A percentile compares a stretch with the other conserved stretches of the same genome.
Evolutionary conservation across 2,797 vertebrate genomes (phyloP).

Genomic region (Pangasius larnaudii): DNA sequence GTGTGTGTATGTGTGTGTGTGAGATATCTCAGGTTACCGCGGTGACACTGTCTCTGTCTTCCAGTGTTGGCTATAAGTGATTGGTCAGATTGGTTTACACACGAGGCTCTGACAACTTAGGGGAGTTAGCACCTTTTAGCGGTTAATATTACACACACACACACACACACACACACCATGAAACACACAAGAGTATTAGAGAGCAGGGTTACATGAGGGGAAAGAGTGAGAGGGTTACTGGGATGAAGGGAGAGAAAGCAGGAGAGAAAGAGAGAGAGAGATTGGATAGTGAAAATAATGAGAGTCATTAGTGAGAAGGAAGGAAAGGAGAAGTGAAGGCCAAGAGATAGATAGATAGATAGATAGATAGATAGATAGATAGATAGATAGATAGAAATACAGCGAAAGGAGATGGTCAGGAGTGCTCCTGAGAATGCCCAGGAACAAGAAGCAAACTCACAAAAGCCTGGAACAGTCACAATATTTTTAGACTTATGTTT

Average conservation of each 20-base stretch:
- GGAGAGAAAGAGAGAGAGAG: background rate
- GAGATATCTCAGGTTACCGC: slow-evolving; percentile 67
- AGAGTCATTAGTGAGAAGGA: slow-evolving; percentile 18
- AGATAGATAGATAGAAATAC: background rate
- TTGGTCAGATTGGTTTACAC: slow-evolving; percentile 75
- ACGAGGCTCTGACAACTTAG: slow-evolving; percentile 62
- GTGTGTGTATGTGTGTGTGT: background rate
- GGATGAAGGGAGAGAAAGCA: slow-evolving; percentile 3
- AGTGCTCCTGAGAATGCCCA: background rate
- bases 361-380: background rate
- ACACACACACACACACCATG: slow-evolving; percentile 21
- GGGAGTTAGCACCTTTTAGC: slow-evolving; percentile 73
- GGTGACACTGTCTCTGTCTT: slow-evolving; percentile 66
- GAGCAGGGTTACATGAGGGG: slow-evolving; percentile 24
- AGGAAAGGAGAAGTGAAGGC: slow-evolving; percentile 7
- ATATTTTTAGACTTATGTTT: background rate
- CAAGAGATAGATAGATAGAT: background rate
- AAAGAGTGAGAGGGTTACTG: background rate
- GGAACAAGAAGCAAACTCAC: background rate
- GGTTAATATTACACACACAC: slow-evolving; percentile 68
- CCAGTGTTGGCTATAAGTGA: slow-evolving; percentile 75
- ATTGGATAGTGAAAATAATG: background rate
- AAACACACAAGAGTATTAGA: background rate
- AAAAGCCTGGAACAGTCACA: background rate
- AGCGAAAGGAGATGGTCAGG: background rate